Conservation (phyloP, 2,888 invertebrate genomes). For the Spilarctia lutea region DNA sequence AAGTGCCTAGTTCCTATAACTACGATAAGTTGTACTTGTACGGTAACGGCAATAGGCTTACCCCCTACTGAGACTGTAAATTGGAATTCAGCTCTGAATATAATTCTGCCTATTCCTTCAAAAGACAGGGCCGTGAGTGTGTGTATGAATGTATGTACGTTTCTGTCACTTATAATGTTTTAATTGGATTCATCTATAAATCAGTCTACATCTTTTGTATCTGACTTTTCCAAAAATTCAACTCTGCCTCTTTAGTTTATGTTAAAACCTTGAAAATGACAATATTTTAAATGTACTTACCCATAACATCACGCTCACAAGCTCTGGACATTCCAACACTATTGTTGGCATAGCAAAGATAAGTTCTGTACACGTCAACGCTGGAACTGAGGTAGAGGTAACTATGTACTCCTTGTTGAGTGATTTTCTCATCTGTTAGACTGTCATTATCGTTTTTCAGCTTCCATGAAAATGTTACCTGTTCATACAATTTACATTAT, state of each 20-base stretch:
- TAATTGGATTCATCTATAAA: background rate
- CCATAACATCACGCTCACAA: slow-evolving; percentile 90
- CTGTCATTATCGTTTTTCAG: slow-evolving; percentile 94
- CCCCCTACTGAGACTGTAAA: background rate
- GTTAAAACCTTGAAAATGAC: background rate
- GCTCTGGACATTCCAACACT: slow-evolving; percentile 89
- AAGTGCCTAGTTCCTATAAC: too few relatives aligned
- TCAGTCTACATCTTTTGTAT: too few relatives aligned
- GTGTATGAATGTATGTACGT: background rate
- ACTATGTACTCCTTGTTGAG: slow-evolving; percentile 75
- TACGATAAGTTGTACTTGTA: too few relatives aligned
- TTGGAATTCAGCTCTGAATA: too few relatives aligned
- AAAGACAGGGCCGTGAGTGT: background rate
- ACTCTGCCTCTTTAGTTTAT: background rate
- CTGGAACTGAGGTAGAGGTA: slow-evolving; percentile 81
- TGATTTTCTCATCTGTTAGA: slow-evolving; percentile 87
- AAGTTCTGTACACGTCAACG: slow-evolving; percentile 89
- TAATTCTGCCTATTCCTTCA: too few relatives aligned
- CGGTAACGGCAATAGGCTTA: background rate
- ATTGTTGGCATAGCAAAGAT: slow-evolving; percentile 95
- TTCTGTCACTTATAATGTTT: background rate
- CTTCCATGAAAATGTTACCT: slow-evolving; percentile 93
- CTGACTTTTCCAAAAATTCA: too few relatives aligned
- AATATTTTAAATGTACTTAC: slow-evolving; percentile 67
- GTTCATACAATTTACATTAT: slow-evolving; percentile 18